These are phyloP conservation scores for Cololabis saira DNA, from an alignment of 2,113 vertebrate genomes.

Conservation along the genomic window DNA sequence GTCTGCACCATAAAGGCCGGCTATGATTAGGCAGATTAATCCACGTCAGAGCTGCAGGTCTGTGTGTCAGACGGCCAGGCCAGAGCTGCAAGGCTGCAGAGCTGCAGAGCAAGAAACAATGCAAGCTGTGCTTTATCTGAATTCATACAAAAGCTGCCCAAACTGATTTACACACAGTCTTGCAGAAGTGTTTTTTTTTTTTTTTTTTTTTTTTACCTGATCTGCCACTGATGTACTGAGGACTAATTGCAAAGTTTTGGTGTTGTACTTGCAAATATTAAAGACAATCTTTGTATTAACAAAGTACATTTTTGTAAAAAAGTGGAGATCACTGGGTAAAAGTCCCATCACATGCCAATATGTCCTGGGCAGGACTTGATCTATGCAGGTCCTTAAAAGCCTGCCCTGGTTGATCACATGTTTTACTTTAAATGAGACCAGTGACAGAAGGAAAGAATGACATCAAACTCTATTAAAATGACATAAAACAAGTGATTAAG, in stretches of 20 bases:
- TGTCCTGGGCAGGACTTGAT: no score
- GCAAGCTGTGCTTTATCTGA: neutral
- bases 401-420: neutral
- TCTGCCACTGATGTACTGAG: neutral
- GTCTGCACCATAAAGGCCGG: neutral
- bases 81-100: neutral
- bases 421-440: neutral
- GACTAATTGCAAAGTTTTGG: no score
- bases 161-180: neutral
- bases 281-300: no score
- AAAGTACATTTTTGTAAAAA: no score
- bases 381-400: neutral
- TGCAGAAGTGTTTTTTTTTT: neutral
- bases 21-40: constrained; percentile 2
- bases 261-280: no score
- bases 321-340: no score
- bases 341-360: no score
- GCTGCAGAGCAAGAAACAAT: neutral
- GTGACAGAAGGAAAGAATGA: no score
- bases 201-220: neutral
- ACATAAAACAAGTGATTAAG: neutral
- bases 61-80: neutral
- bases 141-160: neutral
- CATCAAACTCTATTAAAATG: no score
- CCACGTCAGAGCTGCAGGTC: neutral